Evolutionary conservation across 2,888 invertebrate species (phyloP).

Genomic region (Erpobdella octoculata): DNA sequence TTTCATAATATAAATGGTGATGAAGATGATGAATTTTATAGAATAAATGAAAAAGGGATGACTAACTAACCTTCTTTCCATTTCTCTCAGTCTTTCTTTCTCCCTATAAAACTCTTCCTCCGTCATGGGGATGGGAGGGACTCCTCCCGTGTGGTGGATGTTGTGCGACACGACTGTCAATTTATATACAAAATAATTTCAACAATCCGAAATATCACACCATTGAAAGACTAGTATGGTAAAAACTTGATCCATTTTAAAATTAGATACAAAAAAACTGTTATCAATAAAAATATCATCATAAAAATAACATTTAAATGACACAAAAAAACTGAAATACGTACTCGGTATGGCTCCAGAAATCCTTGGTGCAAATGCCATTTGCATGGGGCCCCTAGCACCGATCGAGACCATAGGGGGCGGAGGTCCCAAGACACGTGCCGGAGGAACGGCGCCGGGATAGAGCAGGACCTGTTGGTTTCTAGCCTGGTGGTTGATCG

Average conservation of each 20-base stretch:
- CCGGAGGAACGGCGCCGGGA: slow-evolving; percentile 6
- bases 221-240: too few relatives aligned
- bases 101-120: slow-evolving; percentile 45
- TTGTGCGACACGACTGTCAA: too few relatives aligned
- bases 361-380: neutral
- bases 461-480: neutral
- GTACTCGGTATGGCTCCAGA: neutral
- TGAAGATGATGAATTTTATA: neutral
- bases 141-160: slow-evolving; percentile 1
- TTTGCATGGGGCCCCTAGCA: neutral
- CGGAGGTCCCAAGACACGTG: slow-evolving; percentile 9
- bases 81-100: slow-evolving; percentile 40
- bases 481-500: neutral
- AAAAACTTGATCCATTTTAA: neutral
- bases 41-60: neutral
- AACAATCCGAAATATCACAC: too few relatives aligned
- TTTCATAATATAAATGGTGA: too few relatives aligned
- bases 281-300: neutral
- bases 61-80: slow-evolving; percentile 32
- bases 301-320: neutral
- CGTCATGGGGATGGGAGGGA: slow-evolving; percentile 39
- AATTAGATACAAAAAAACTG: neutral
- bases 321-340: neutral
- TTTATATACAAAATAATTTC: too few relatives aligned
- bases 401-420: slow-evolving; percentile 13